Conservation (phyloP, 2,113 vertebrate genomes). For the Misgurnus anguillicaudatus region DNA sequence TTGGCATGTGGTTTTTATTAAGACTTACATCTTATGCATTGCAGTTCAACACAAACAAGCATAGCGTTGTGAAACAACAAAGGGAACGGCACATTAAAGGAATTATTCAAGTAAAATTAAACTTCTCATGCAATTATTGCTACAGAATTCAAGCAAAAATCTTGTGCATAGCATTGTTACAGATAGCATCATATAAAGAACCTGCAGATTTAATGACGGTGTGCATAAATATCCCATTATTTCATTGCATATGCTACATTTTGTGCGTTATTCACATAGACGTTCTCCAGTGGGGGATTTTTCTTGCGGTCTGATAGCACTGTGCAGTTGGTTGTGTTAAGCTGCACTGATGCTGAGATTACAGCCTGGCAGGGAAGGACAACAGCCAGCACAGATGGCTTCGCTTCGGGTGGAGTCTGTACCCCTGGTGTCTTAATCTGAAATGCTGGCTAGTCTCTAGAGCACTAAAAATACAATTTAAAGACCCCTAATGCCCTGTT, state of each 20-base stretch:
- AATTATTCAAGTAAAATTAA: not conserved
- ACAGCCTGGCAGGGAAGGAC: conserved; percentile 52
- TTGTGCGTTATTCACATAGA: conserved; percentile 12
- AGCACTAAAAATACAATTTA: not conserved
- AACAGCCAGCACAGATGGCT: conserved; percentile 40
- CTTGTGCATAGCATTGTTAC: not conserved
- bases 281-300: conserved; percentile 54
- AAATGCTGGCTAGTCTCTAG: not conserved
- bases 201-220: not conserved
- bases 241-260: conserved; percentile 12
- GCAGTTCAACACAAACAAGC: not conserved
- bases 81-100: not conserved
- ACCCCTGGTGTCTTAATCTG: conserved; percentile 1
- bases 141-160: not conserved
- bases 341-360: conserved; percentile 65
- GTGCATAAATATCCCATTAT: conserved; percentile 27
- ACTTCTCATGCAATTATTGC: conserved; percentile 22
- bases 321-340: conserved; percentile 63
- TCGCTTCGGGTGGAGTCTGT: not conserved
- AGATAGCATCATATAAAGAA: conserved; percentile 1
- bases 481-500: not conserved
- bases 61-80: not conserved
- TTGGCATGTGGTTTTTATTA: not conserved
- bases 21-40: not conserved
- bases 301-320: conserved; percentile 59